phyloP scores from a whole-genome alignment of 2,888 invertebrate genomes.

The Eupithecia tripunctaria region DNA sequence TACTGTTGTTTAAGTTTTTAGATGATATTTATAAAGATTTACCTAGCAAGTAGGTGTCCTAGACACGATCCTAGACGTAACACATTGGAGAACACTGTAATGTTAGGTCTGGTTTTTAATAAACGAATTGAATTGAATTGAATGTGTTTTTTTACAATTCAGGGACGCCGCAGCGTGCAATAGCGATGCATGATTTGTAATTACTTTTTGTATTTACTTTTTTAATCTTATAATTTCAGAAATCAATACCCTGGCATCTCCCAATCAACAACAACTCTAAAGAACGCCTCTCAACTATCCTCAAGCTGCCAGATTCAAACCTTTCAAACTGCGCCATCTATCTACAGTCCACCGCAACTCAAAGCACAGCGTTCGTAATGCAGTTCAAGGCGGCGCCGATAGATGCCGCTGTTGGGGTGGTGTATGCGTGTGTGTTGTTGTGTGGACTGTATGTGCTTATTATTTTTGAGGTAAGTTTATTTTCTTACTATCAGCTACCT shows the following conservation, averaged over 20 bases:
- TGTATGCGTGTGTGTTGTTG: constrained; percentile 90
- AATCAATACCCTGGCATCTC: constrained; percentile 85
- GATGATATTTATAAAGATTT: too few species aligned
- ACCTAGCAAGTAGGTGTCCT: too few species aligned
- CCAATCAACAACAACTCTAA: constrained; percentile 49
- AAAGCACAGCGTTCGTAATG: constrained; percentile 59
- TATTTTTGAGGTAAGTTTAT: constrained; percentile 90
- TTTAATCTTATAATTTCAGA: constrained; percentile 49
- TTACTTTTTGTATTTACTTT: too few species aligned
- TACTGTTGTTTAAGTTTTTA: too few species aligned
- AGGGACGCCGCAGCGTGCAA: too few species aligned
- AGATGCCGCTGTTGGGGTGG: constrained; percentile 86
- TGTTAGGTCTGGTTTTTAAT: too few species aligned
- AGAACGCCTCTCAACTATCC: constrained; percentile 55
- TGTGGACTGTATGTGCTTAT: constrained; percentile 91
- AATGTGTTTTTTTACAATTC: too few species aligned
- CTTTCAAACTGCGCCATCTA: constrained; percentile 63
- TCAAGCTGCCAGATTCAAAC: constrained; percentile 85
- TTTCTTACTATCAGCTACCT: too few species aligned
- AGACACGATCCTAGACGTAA: too few species aligned
- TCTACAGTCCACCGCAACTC: constrained; percentile 42
- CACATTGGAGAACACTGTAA: too few species aligned
- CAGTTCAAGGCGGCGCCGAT: constrained; percentile 86
- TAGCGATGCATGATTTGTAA: too few species aligned
- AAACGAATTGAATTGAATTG: too few species aligned